Conservation (phyloP, 2,113 vertebrate genomes). For the Epinephelus fuscoguttatus region DNA sequence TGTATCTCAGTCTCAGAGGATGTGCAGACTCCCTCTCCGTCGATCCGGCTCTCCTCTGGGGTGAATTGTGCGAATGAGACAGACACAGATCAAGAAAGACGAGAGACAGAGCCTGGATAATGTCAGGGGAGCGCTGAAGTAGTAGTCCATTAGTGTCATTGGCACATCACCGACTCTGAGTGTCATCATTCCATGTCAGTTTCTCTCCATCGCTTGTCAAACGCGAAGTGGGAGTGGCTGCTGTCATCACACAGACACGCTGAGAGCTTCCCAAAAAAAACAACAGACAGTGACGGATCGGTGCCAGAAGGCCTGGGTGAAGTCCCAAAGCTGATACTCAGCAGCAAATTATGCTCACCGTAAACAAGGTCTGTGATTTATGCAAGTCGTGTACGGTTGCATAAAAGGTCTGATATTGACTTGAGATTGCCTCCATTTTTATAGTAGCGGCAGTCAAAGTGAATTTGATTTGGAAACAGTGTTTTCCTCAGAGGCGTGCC, state of each 20-base stretch:
- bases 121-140: conserved; percentile 55
- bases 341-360: neutral
- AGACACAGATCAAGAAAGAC: conserved; percentile 31
- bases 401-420: conserved; percentile 26
- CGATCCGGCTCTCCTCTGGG: conserved; percentile 22
- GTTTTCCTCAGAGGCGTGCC: conserved; percentile 58
- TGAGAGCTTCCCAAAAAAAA: conserved; percentile 18
- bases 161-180: conserved; percentile 59
- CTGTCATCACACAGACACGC: conserved; percentile 40
- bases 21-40: neutral
- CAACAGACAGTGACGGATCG: conserved; percentile 52
- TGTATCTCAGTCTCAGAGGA: neutral
- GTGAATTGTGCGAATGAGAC: conserved; percentile 10
- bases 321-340: conserved; percentile 8
- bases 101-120: conserved; percentile 43
- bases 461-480: conserved; percentile 62
- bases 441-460: conserved; percentile 29
- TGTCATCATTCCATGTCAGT: conserved; percentile 67
- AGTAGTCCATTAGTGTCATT: conserved; percentile 76
- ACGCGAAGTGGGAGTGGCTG: conserved; percentile 54
- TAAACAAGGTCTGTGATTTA: conserved; percentile 32
- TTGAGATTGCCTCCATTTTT: conserved; percentile 24
- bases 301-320: conserved; percentile 39
- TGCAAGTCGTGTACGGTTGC: neutral
- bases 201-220: conserved; percentile 64